Percentiles rank a stretch among this genome's conserved stretches.
Conservation (phyloP, 2,113 vertebrate species). For the Melanocharis versteri region DNA sequence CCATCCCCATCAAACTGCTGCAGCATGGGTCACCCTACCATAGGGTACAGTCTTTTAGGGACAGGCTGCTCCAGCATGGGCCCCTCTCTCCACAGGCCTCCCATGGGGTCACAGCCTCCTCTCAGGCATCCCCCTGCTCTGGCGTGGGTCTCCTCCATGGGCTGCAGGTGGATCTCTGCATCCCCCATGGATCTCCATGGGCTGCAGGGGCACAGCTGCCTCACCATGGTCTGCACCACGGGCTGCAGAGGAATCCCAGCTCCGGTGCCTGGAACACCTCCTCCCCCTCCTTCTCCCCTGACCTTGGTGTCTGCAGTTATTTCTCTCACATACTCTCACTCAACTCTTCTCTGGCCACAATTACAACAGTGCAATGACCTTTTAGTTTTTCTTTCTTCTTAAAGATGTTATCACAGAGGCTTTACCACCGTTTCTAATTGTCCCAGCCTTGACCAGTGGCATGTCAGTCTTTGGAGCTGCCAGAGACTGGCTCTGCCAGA, state of each 20-base stretch:
- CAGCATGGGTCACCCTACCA: neutral
- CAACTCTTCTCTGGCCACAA: rapidly evolving
- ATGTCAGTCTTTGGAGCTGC: neutral
- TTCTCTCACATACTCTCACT: neutral
- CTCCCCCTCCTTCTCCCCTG: neutral
- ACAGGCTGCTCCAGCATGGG: neutral
- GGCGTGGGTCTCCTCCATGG: neutral
- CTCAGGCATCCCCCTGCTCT: neutral
- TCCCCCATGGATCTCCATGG: neutral
- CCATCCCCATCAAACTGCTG: neutral
- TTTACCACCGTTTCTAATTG: neutral
- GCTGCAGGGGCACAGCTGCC: neutral
- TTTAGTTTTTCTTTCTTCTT: neutral
- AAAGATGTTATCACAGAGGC: neutral
- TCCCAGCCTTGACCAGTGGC: neutral
- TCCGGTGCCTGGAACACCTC: neutral
- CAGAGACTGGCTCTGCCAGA: neutral
- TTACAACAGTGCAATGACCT: neutral
- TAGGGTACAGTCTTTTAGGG: neutral
- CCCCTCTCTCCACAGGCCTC: neutral
- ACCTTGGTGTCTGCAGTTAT: neutral
- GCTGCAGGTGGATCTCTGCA: neutral
- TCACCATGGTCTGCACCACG: neutral
- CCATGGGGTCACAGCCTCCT: neutral
- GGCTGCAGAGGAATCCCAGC: neutral